phyloP scores from a whole-genome alignment of 2,113 vertebrate genomes.

The Pangasianodon gigas region DNA sequence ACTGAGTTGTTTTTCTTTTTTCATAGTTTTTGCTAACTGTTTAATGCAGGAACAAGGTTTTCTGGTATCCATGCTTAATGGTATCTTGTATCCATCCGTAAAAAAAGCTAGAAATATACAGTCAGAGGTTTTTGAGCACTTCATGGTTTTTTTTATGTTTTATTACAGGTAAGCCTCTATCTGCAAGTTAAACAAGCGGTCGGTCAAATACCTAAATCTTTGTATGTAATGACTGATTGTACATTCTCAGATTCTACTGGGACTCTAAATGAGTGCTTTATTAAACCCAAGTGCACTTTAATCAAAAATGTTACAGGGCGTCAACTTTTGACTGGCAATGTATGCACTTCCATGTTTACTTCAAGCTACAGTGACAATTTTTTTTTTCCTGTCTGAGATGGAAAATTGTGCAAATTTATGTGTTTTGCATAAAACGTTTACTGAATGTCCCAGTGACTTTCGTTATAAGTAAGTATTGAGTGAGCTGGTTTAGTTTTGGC shows the following conservation, averaged over 20 bases:
- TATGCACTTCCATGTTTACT: neutral
- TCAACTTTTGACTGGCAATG: neutral
- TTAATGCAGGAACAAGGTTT: neutral
- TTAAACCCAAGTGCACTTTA: neutral
- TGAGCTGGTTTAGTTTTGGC: neutral
- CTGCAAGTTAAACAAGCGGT: neutral
- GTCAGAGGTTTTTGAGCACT: neutral
- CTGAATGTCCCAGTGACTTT: neutral
- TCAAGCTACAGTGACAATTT: neutral
- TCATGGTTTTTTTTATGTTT: neutral
- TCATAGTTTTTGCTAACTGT: neutral
- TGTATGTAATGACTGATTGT: neutral
- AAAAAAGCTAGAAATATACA: neutral
- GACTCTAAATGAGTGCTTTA: neutral
- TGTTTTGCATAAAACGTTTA: slow-evolving; percentile 12
- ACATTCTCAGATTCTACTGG: neutral
- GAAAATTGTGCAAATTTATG: neutral
- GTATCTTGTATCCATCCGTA: neutral
- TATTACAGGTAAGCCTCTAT: neutral
- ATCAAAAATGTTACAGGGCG: neutral
- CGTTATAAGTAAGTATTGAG: neutral
- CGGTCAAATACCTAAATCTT: neutral
- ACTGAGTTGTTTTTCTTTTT: neutral
- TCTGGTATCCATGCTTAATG: too few species aligned
- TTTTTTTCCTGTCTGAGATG: neutral